phyloP scores from a whole-genome alignment of 2,888 invertebrate species.

The Helicoverpa assulta region DNA sequence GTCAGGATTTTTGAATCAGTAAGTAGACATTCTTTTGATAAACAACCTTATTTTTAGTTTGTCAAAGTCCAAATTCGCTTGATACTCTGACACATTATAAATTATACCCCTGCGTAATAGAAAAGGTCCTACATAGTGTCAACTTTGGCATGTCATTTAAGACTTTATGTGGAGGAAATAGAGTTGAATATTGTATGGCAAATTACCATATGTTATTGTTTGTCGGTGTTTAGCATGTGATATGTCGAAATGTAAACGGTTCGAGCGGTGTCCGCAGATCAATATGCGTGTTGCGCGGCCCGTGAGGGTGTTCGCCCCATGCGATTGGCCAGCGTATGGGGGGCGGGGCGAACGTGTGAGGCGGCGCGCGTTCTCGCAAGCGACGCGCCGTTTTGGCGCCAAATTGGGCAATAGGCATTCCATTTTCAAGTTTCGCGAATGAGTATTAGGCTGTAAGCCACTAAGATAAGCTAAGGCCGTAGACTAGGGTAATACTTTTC shows the following conservation, averaged over 20 bases:
- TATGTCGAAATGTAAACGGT: conserved; percentile 90
- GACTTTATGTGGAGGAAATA: conserved; percentile 6
- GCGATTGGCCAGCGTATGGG: conserved; percentile 87
- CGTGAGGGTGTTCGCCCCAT: conserved; percentile 84
- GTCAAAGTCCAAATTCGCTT: conserved; percentile 56
- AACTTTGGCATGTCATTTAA: conserved; percentile 45
- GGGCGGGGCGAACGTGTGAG: conserved; percentile 85
- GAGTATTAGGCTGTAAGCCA: conserved; percentile 54
- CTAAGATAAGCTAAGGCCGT: conserved; percentile 62
- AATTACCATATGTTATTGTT: conserved; percentile 85
- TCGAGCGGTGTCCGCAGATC: conserved; percentile 89
- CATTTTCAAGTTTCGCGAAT: conserved; percentile 73
- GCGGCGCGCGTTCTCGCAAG: conserved; percentile 80
- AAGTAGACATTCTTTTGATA: background rate
- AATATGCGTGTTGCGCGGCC: conserved; percentile 88
- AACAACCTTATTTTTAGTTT: background rate
- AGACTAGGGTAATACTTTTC: conserved; percentile 52
- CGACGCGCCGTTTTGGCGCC: conserved; percentile 84
- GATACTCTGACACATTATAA: conserved; percentile 69
- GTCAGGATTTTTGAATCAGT: background rate
- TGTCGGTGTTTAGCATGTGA: conserved; percentile 89
- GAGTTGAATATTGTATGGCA: conserved; percentile 62
- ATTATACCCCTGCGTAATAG: conserved; percentile 68
- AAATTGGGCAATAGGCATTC: conserved; percentile 77
- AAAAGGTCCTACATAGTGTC: conserved; percentile 62